Evolutionary conservation across 2,797 vertebrate genomes (phyloP).

Genomic region (Hydrophis major): DNA sequence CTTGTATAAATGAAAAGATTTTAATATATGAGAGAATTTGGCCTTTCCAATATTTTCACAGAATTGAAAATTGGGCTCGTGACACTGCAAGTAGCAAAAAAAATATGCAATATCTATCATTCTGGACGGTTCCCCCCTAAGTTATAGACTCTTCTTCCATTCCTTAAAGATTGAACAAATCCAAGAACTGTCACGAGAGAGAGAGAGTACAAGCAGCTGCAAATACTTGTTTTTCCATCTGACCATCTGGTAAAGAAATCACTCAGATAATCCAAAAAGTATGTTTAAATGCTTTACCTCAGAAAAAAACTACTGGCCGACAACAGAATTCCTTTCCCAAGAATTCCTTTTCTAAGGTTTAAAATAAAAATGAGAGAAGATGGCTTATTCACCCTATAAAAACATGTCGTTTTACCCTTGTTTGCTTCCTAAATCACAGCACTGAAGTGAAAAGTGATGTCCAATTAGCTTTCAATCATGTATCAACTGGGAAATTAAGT

Average conservation of each 20-base stretch:
- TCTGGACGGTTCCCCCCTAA: background rate
- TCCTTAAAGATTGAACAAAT: background rate
- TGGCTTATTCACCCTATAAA: background rate
- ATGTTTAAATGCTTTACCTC: background rate
- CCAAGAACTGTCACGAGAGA: background rate
- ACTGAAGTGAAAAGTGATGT: background rate
- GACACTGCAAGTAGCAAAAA: no score
- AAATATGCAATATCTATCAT: background rate
- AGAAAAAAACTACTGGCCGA: background rate
- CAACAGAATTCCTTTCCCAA: background rate
- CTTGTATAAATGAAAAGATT: background rate
- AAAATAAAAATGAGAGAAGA: background rate
- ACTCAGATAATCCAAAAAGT: background rate
- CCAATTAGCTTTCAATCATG: background rate
- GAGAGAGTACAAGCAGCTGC: background rate
- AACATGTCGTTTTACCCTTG: background rate
- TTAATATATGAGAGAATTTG: background rate
- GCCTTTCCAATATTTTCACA: background rate
- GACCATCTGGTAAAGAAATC: background rate
- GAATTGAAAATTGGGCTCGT: background rate
- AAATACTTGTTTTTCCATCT: background rate
- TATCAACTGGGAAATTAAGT: background rate
- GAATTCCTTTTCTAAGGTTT: background rate
- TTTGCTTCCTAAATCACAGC: background rate
- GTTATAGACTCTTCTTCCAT: background rate